Evolutionary conservation across 2,888 invertebrate genomes (phyloP).

Genomic region (Noctuana brunneofusca): DNA sequence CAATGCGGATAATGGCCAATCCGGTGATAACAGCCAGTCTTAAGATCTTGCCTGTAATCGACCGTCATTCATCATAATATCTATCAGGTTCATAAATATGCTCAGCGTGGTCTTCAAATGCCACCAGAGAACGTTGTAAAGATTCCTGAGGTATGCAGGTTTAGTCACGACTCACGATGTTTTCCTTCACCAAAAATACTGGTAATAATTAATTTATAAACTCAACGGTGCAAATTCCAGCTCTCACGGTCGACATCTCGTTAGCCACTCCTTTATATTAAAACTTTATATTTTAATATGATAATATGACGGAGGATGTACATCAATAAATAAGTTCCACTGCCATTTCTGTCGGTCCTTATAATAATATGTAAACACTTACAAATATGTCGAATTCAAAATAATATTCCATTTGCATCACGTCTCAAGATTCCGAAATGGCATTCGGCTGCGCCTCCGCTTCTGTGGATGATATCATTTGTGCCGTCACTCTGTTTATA

Average conservation of each 20-base stretch:
- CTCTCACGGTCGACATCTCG: not conserved
- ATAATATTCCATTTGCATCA: conserved; percentile 38
- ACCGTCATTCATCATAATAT: too few relatives aligned
- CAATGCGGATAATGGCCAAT: too few relatives aligned
- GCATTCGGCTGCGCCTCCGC: conserved; percentile 38
- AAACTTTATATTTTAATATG: not conserved
- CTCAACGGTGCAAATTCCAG: not conserved
- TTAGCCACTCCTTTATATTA: not conserved
- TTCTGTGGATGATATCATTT: conserved; percentile 51
- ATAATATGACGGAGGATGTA: not conserved
- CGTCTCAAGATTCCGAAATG: conserved; percentile 36
- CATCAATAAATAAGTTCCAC: not conserved
- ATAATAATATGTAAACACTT: not conserved
- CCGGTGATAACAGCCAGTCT: too few relatives aligned
- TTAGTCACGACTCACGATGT: too few relatives aligned
- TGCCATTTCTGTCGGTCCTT: not conserved
- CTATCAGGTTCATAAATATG: too few relatives aligned
- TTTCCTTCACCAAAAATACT: too few relatives aligned
- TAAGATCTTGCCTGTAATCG: too few relatives aligned
- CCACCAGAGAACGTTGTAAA: too few relatives aligned
- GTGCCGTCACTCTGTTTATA: conserved; percentile 43
- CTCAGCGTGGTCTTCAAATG: too few relatives aligned
- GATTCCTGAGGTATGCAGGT: too few relatives aligned
- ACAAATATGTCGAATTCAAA: conserved; percentile 5
- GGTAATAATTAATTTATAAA: too few relatives aligned